phyloP scores from a whole-genome alignment of 2,797 vertebrate species.

The Prunella strophiata region DNA sequence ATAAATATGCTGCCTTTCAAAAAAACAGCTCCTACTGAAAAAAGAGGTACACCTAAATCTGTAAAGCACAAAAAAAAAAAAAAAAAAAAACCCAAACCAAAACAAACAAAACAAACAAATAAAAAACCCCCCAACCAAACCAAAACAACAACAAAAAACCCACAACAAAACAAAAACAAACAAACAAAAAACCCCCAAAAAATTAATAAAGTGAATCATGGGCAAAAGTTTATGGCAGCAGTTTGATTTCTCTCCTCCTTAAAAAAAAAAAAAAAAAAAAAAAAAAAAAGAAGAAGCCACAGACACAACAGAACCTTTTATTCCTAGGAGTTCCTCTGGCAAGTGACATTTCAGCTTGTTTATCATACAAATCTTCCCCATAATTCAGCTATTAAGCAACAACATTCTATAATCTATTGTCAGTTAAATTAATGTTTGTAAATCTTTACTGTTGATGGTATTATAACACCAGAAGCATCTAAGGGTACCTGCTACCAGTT shows the following conservation, averaged over 20 bases:
- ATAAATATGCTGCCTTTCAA: not conserved
- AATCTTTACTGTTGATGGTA: not conserved
- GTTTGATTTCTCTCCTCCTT: not conserved
- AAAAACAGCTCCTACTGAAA: not conserved
- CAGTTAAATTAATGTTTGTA: constrained; percentile 15
- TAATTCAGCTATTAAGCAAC: constrained; percentile 8
- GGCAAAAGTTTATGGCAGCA: not conserved
- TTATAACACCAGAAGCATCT: constrained; percentile 1
- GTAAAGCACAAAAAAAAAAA: not conserved
- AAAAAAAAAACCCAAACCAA: no score
- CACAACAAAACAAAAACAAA: not conserved
- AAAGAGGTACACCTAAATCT: not conserved
- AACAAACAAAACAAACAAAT: no score
- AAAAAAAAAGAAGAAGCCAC: not conserved
- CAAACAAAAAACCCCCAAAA: not conserved
- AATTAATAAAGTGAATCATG: not conserved
- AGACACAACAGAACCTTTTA: not conserved
- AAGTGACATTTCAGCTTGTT: not conserved
- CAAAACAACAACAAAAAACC: no score
- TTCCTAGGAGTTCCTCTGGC: not conserved
- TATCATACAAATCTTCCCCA: not conserved
- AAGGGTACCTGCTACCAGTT: constrained; percentile 11
- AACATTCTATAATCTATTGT: not conserved
- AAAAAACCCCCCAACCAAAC: no score
- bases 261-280: not conserved